phyloP scores from a whole-genome alignment of 1,140 invertebrate species.

The Brachionus calyciflorus region DNA sequence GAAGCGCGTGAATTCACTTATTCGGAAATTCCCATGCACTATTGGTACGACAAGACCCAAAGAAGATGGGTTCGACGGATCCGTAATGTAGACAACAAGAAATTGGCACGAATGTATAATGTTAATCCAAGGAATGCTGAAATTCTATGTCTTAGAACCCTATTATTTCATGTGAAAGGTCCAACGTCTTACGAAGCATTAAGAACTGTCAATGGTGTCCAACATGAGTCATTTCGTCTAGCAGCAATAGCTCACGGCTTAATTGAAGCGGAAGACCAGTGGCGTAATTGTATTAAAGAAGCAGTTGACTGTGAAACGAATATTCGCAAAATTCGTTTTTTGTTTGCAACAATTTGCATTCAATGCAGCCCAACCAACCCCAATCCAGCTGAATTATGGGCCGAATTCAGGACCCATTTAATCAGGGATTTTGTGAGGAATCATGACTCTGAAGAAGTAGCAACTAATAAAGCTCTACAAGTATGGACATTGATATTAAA shows the following conservation, averaged over 20 bases:
- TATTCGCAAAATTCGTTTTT: background rate
- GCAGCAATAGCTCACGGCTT: background rate
- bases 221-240: background rate
- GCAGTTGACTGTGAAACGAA: background rate
- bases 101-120: background rate
- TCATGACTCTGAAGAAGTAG: no score
- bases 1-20: background rate
- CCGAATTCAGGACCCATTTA: no score
- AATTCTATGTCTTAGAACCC: background rate
- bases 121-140: background rate
- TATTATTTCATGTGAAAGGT: slow-evolving; percentile 2
- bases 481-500: no score
- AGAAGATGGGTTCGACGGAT: background rate
- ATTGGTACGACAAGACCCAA: background rate
- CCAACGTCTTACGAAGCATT: background rate
- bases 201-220: background rate
- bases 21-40: background rate
- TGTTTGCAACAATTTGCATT: background rate
- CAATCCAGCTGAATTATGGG: background rate
- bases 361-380: background rate
- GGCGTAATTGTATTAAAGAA: slow-evolving; percentile 30
- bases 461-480: no score
- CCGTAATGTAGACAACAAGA: background rate
- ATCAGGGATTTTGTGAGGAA: no score
- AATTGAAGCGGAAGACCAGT: background rate